Percentiles rank a stretch among this genome's conserved stretches.
phyloP scores from a whole-genome alignment of 2,797 vertebrate species.

The Luscinia luscinia region DNA sequence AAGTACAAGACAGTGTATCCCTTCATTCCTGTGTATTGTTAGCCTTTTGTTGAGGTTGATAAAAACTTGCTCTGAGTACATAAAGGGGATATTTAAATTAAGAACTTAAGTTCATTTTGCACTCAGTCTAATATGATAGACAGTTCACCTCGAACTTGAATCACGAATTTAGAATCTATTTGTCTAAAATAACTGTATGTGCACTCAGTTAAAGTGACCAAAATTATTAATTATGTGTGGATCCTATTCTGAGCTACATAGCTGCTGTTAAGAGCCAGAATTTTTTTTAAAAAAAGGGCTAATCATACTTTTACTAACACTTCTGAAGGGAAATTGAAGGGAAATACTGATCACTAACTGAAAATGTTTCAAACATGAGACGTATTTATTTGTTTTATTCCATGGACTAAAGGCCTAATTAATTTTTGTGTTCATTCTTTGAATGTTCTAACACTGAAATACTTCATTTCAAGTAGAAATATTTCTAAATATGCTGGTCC shows the following conservation, averaged over 20 bases:
- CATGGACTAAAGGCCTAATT: neutral
- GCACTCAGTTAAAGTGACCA: neutral
- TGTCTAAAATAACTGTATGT: neutral
- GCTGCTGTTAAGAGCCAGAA: neutral
- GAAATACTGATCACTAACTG: neutral
- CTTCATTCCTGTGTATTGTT: neutral
- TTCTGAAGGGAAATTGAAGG: neutral
- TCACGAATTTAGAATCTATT: neutral
- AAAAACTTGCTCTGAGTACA: neutral
- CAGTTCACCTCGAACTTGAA: neutral
- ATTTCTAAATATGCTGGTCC: neutral
- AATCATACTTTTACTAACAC: neutral
- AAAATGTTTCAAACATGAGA: neutral
- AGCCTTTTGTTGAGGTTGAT: neutral
- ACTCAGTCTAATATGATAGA: neutral
- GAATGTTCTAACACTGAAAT: neutral
- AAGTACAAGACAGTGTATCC: neutral
- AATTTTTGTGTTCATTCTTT: neutral
- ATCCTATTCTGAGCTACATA: neutral
- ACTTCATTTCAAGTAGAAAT: neutral
- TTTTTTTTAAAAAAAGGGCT: too few relatives aligned
- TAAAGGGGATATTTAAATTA: neutral
- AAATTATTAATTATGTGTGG: neutral
- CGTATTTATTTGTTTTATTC: neutral
- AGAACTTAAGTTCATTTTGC: neutral